phyloP scores from a whole-genome alignment of 2,113 vertebrate species.

The Gnathonemus longibarbis region DNA sequence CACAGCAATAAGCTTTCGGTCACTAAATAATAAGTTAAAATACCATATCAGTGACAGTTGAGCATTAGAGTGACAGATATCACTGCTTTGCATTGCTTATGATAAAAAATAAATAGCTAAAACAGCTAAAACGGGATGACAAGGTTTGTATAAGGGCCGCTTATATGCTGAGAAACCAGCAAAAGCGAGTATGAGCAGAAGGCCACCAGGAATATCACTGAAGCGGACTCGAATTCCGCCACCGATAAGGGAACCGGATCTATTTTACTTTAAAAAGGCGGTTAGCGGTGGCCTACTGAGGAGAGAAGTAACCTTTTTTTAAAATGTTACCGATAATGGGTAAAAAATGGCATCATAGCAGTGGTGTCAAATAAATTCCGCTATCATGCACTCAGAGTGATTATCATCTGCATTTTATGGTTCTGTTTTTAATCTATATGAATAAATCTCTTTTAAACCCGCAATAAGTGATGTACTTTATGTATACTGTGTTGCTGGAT shows the following conservation, averaged over 20 bases:
- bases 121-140: not conserved
- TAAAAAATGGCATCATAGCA: not conserved
- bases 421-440: conserved; percentile 27
- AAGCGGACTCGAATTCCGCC: not conserved
- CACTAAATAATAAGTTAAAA: not conserved
- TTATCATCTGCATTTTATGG: conserved; percentile 42
- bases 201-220: not conserved
- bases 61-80: not conserved
- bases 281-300: too few species aligned
- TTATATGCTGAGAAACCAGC: not conserved
- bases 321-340: not conserved
- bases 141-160: not conserved
- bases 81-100: not conserved
- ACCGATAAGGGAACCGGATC: not conserved
- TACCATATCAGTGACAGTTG: not conserved
- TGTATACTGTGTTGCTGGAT: conserved; percentile 53
- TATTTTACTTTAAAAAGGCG: not conserved
- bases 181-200: too few species aligned
- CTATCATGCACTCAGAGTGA: conserved; percentile 27
- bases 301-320: not conserved
- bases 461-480: conserved; percentile 57
- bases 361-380: conserved; percentile 13
- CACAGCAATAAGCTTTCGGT: not conserved
- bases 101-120: not conserved
- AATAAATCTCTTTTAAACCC: conserved; percentile 38